Evolutionary conservation across 2,888 invertebrate genomes (phyloP).

Genomic region (Eurytoma californica): DNA sequence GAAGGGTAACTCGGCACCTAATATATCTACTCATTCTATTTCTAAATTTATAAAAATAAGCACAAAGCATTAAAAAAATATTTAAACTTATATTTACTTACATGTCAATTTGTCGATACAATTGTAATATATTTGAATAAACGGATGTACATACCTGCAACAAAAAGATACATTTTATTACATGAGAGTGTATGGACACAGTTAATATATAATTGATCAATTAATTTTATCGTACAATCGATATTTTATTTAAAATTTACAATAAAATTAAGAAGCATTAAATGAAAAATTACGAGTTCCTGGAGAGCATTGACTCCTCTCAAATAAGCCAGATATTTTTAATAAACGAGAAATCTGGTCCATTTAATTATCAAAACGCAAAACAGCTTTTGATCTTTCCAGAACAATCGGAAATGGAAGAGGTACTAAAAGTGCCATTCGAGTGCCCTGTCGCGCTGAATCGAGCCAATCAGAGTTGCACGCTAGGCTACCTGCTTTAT

Average conservation of each 20-base stretch:
- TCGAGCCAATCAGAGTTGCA: conserved; percentile 57
- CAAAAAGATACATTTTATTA: conserved; percentile 13
- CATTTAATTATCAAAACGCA: not conserved
- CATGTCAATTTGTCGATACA: not conserved
- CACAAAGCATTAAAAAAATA: too few relatives aligned
- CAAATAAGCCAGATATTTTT: not conserved
- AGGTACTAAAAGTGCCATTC: too few relatives aligned
- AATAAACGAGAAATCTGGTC: not conserved
- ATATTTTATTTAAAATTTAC: too few relatives aligned
- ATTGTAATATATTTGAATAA: too few relatives aligned
- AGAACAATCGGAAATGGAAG: not conserved
- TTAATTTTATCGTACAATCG: too few relatives aligned
- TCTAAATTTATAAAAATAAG: too few relatives aligned
- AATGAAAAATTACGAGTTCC: too few relatives aligned
- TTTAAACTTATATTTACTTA: not conserved
- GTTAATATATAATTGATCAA: too few relatives aligned
- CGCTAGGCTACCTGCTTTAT: conserved; percentile 59
- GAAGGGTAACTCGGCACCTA: too few relatives aligned
- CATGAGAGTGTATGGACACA: too few relatives aligned
- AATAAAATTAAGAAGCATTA: too few relatives aligned
- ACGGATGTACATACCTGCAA: conserved; percentile 27
- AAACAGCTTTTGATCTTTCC: conserved; percentile 9
- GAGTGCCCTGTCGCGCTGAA: conserved; percentile 3
- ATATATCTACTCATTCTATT: too few relatives aligned
- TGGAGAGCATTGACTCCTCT: not conserved